A percentile compares a stretch with the other conserved stretches of the same genome.
phyloP scores from a whole-genome alignment of 2,113 vertebrate species.

The Rynchops niger region DNA sequence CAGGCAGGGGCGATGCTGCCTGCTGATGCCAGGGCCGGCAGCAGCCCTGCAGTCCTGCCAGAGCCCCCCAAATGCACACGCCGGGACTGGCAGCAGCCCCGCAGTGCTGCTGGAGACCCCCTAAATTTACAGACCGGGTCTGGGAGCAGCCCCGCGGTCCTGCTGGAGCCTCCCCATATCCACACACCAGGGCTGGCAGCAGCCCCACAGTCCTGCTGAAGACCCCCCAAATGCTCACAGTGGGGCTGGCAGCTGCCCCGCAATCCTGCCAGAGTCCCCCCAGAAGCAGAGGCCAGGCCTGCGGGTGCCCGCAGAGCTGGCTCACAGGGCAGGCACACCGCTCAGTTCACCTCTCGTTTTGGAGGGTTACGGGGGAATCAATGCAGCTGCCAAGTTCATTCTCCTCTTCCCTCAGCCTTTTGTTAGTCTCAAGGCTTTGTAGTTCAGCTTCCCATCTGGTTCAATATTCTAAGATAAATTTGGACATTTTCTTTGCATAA shows the following conservation, averaged over 20 bases:
- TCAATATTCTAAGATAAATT: not conserved
- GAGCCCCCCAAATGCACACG: not conserved
- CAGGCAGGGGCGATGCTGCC: rapidly evolving
- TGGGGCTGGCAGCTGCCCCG: not conserved
- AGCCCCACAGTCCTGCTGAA: rapidly evolving
- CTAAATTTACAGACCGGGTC: not conserved
- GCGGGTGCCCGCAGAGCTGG: not conserved
- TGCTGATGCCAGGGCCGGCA: not conserved
- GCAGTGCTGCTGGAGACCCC: not conserved
- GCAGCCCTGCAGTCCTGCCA: not conserved
- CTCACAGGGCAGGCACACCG: rapidly evolving
- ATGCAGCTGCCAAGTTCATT: rapidly evolving
- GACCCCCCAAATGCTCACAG: not conserved
- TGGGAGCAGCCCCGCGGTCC: not conserved
- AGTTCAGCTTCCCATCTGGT: not conserved
- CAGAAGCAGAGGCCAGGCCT: not conserved
- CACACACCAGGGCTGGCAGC: not conserved
- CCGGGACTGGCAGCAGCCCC: not conserved
- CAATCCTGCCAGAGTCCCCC: not conserved
- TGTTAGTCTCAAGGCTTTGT: not conserved
- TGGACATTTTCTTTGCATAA: not conserved
- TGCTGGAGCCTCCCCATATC: not conserved
- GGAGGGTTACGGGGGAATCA: not conserved
- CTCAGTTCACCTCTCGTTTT: not conserved
- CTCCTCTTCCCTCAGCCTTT: not conserved